Conservation (phyloP, 1,140 invertebrate species). For the Riptortus pedestris region DNA sequence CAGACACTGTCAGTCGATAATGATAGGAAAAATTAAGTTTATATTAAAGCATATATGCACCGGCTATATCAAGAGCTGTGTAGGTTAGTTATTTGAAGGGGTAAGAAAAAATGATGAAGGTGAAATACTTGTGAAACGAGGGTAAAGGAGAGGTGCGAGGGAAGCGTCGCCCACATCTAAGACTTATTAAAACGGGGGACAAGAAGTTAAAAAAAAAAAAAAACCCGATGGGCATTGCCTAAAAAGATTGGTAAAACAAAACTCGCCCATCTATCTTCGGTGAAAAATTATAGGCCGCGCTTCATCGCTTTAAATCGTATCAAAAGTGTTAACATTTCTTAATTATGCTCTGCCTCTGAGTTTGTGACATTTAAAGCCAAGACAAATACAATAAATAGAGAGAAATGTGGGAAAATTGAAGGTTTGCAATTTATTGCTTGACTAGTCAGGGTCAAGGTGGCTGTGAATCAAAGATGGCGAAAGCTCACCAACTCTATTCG, state of each 20-base stretch:
- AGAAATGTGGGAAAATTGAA: neutral
- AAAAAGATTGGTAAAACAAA: slow-evolving; percentile 18
- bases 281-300: slow-evolving; percentile 13
- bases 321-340: neutral
- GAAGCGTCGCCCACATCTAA: slow-evolving; percentile 17
- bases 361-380: no score
- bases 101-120: neutral
- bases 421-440: slow-evolving; percentile 5
- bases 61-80: slow-evolving; percentile 4
- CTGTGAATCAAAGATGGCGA: slow-evolving; percentile 12
- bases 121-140: neutral
- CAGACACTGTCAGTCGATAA: slow-evolving; percentile 10
- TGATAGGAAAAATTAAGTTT: slow-evolving; percentile 17
- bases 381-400: no score
- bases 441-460: slow-evolving; percentile 12
- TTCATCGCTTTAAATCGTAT: neutral
- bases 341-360: neutral
- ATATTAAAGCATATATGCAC: slow-evolving; percentile 11
- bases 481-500: no score
- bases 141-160: neutral
- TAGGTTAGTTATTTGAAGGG: slow-evolving; percentile 12
- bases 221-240: slow-evolving; percentile 12
- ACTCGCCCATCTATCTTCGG: slow-evolving; percentile 9
- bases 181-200: slow-evolving; percentile 17
- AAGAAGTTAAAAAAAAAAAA: slow-evolving; percentile 8